phyloP scores from a whole-genome alignment of 2,113 vertebrate species.

The Callionymus lyra region DNA sequence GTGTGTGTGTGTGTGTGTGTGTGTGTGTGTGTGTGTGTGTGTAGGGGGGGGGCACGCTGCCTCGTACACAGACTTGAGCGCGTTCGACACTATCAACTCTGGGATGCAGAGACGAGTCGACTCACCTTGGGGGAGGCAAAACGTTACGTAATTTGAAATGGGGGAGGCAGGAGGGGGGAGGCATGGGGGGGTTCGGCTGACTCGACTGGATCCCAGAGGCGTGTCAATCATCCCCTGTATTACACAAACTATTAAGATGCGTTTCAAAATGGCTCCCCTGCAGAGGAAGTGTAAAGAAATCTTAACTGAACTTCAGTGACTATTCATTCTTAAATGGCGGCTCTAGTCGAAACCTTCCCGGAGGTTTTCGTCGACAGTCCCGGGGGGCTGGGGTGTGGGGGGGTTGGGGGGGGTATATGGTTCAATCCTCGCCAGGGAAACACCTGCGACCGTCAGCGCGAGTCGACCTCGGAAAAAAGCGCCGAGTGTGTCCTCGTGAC shows the following conservation, averaged over 20 bases:
- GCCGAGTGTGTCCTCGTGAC: no score
- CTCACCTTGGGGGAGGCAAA: slow-evolving; percentile 26
- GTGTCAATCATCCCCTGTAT: slow-evolving; percentile 28
- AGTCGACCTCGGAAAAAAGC: no score
- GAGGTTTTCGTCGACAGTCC: slow-evolving; percentile 7
- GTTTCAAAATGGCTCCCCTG: no score
- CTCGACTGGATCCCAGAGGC: slow-evolving; percentile 4
- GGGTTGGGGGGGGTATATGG: no score
- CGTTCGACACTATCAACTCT: not conserved
- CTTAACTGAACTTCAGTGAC: slow-evolving; percentile 57
- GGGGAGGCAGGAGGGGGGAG: not conserved
- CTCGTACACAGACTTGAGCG: not conserved
- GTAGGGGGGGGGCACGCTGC: not conserved
- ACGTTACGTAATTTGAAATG: slow-evolving; percentile 23
- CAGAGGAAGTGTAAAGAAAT: not conserved
- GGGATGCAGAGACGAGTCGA: not conserved
- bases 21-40: no score
- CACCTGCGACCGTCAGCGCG: no score
- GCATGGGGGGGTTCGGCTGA: not conserved
- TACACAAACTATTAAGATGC: slow-evolving; percentile 4
- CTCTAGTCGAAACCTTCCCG: slow-evolving; percentile 41
- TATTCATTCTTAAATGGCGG: slow-evolving; percentile 52
- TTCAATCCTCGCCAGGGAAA: no score
- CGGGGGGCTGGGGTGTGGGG: no score
- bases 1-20: no score